A percentile compares a stretch with the other conserved stretches of the same genome.
These are phyloP conservation scores for Bursaphelenchus mucronatus DNA, from an alignment of 1,140 invertebrate species.

Conservation along the genomic window DNA sequence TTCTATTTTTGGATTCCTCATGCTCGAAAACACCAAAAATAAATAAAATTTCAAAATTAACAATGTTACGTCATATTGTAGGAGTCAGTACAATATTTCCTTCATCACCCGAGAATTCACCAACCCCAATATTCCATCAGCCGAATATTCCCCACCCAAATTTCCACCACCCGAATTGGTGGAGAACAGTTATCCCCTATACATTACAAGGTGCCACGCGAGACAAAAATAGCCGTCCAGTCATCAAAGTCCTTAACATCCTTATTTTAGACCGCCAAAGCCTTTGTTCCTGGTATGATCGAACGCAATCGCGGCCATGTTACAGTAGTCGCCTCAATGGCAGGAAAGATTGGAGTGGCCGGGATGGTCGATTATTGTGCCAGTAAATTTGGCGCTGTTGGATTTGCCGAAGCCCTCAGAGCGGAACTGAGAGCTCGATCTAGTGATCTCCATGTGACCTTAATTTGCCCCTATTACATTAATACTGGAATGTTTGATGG, in stretches of 20 bases:
- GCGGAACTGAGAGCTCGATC: slow-evolving; percentile 68
- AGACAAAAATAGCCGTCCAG: too few species aligned
- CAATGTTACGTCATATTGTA: too few species aligned
- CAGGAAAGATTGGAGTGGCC: slow-evolving; percentile 75
- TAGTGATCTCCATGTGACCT: slow-evolving; percentile 74
- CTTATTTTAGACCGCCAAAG: slow-evolving; percentile 59
- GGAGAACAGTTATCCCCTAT: not conserved
- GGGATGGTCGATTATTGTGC: slow-evolving; percentile 89
- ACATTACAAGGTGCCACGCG: not conserved
- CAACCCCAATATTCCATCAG: too few species aligned
- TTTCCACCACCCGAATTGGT: too few species aligned
- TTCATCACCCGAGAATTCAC: too few species aligned
- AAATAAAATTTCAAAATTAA: too few species aligned
- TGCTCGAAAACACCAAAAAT: too few species aligned
- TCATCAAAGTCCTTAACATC: too few species aligned
- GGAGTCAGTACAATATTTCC: too few species aligned
- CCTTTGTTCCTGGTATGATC: slow-evolving; percentile 77
- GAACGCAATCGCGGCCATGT: slow-evolving; percentile 79
- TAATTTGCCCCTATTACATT: slow-evolving; percentile 84
- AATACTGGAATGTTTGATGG: slow-evolving; percentile 91
- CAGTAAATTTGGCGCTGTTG: slow-evolving; percentile 86
- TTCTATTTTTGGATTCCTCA: too few species aligned
- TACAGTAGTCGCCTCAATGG: slow-evolving; percentile 86
- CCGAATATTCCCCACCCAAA: too few species aligned
- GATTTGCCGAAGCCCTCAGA: slow-evolving; percentile 82